phyloP scores from a whole-genome alignment of 1,140 invertebrate genomes.

The Teleopsis dalmanni region DNA sequence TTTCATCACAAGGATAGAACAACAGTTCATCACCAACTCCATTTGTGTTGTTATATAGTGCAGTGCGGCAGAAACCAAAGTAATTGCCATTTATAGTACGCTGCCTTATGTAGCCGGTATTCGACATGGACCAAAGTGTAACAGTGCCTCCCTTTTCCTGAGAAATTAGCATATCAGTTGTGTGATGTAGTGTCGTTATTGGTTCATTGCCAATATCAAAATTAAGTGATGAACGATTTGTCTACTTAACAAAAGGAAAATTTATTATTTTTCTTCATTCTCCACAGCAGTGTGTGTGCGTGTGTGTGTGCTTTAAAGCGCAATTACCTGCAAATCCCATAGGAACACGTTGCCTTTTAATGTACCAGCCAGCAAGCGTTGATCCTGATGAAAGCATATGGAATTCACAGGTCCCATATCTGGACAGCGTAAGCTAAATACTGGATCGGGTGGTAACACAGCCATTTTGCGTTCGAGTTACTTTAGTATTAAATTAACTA shows the following conservation, averaged over 20 bases:
- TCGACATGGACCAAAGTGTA: conserved; percentile 57
- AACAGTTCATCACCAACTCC: conserved; percentile 52
- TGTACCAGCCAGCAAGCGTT: conserved; percentile 60
- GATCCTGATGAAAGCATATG: conserved; percentile 54
- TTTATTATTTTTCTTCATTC: conserved; percentile 1
- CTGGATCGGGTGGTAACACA: conserved; percentile 55
- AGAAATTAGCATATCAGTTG: conserved; percentile 50
- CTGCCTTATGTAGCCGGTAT: conserved; percentile 51
- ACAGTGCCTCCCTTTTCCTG: conserved; percentile 62
- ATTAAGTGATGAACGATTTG: conserved; percentile 33
- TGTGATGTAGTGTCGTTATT: conserved; percentile 32
- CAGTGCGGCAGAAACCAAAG: conserved; percentile 58
- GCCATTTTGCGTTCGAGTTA: too few species aligned
- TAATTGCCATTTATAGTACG: conserved; percentile 52
- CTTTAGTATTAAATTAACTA: too few species aligned
- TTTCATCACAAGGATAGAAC: conserved; percentile 56
- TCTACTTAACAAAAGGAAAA: conserved; percentile 16
- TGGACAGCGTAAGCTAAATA: conserved; percentile 56
- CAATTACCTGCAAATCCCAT: conserved; percentile 68
- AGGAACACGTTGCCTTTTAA: conserved; percentile 60
- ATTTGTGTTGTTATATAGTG: conserved; percentile 46
- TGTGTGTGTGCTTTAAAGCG: too few species aligned
- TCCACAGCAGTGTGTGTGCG: too few species aligned
- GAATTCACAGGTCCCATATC: conserved; percentile 60
- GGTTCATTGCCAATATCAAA: conserved; percentile 33